phyloP scores from a whole-genome alignment of 2,888 invertebrate species.

The Labia minor region DNA sequence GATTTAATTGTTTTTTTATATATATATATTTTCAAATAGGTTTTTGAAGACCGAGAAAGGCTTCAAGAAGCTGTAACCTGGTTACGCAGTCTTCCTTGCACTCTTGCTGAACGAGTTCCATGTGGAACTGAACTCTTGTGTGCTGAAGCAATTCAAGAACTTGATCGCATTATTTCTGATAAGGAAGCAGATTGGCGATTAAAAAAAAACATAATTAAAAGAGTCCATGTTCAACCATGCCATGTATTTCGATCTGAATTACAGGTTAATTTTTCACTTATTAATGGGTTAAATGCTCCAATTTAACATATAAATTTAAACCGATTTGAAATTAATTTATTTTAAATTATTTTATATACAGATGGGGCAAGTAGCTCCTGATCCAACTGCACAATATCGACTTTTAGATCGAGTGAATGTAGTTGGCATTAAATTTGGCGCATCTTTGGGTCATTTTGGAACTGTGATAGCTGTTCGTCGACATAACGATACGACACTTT shows the following conservation, averaged over 20 bases:
- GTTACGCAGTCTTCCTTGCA: not conserved
- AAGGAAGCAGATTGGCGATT: not conserved
- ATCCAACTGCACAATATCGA: conserved; percentile 50
- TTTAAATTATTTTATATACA: conserved; percentile 32
- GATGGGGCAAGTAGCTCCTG: conserved; percentile 50
- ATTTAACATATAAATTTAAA: not conserved
- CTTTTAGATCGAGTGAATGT: conserved; percentile 66
- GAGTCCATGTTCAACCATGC: not conserved
- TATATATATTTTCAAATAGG: not conserved
- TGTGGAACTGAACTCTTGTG: not conserved
- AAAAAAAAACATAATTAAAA: not conserved
- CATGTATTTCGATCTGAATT: conserved; percentile 35
- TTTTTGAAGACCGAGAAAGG: conserved; percentile 6
- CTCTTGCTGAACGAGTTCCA: not conserved
- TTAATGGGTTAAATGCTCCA: not conserved
- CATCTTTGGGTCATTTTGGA: not conserved
- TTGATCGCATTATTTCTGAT: not conserved
- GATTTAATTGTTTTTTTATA: conserved; percentile 15
- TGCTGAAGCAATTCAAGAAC: not conserved
- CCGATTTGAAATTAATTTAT: too few species aligned
- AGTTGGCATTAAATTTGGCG: not conserved
- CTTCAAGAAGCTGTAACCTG: not conserved
- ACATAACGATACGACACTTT: not conserved
- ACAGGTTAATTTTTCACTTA: too few species aligned
- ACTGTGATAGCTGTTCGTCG: not conserved